phyloP scores from a whole-genome alignment of 64 coral and sea anemone genomes.

The Stylophora pistillata region DNA sequence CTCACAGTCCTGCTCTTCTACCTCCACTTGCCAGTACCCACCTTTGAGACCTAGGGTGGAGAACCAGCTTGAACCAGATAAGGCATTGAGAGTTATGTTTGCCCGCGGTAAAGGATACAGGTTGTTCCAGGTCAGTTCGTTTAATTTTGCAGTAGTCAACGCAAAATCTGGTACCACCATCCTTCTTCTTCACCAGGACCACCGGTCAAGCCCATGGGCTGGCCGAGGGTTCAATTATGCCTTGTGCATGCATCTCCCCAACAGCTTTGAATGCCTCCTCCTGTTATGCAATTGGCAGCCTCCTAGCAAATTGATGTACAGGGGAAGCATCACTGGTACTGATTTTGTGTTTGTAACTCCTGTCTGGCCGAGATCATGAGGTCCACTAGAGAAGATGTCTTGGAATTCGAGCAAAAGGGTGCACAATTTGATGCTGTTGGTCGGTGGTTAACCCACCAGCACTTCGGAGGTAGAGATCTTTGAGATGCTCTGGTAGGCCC shows the following conservation, averaged over 20 bases:
- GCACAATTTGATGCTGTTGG: neutral
- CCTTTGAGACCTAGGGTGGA: slow-evolving; percentile 28
- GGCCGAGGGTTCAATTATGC: slow-evolving; percentile 46
- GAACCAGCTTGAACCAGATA: slow-evolving; percentile 40
- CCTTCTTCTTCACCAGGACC: slow-evolving; percentile 71
- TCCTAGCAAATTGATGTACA: slow-evolving; percentile 29
- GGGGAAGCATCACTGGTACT: slow-evolving; percentile 11
- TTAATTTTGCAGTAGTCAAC: slow-evolving; percentile 59
- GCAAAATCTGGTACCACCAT: slow-evolving; percentile 60
- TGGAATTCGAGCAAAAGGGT: slow-evolving; percentile 28
- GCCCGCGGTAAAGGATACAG: neutral
- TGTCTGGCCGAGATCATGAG: slow-evolving; percentile 45
- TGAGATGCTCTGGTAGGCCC: slow-evolving; percentile 16
- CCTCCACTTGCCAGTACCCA: slow-evolving; percentile 49
- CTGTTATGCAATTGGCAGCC: slow-evolving; percentile 36
- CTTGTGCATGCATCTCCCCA: slow-evolving; percentile 52
- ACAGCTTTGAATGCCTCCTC: slow-evolving; percentile 47
- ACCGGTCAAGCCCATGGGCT: slow-evolving; percentile 58
- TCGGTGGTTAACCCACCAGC: neutral
- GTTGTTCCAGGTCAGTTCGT: slow-evolving; percentile 39
- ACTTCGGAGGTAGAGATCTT: slow-evolving; percentile 12
- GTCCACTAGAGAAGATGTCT: slow-evolving; percentile 47
- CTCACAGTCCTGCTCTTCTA: slow-evolving; percentile 25
- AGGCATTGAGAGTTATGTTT: neutral
- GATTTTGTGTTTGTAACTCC: slow-evolving; percentile 11